phyloP scores from a whole-genome alignment of 1,140 invertebrate genomes.

The Drosophila sucinea region DNA sequence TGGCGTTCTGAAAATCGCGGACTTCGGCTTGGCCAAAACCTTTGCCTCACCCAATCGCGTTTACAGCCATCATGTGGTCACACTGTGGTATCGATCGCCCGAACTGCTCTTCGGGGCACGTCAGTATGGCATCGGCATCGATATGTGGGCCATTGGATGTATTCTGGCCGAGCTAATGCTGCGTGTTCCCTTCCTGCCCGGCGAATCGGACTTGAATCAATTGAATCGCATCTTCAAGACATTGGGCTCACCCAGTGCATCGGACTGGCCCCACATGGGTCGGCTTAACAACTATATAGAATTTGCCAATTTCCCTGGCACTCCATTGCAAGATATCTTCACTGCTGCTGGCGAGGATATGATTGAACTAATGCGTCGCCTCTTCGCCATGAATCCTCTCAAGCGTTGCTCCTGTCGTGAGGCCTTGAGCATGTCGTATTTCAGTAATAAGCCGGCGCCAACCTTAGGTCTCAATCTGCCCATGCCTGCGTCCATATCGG shows the following conservation, averaged over 20 bases:
- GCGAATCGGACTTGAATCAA: constrained; percentile 98
- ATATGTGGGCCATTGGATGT: constrained; percentile 99
- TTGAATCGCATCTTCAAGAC: constrained; percentile 97
- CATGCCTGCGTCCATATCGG: constrained; percentile 85
- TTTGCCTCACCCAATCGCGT: constrained; percentile 98
- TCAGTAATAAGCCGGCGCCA: constrained; percentile 94
- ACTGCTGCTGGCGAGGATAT: constrained; percentile 98
- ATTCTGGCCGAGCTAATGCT: constrained; percentile 98
- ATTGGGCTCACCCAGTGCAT: constrained; percentile 94
- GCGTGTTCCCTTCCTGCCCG: constrained; percentile 96
- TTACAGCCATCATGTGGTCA: constrained; percentile 99
- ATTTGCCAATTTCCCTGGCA: constrained; percentile 94
- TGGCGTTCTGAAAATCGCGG: constrained; percentile 97
- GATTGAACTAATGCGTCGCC: constrained; percentile 90
- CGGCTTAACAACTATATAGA: constrained; percentile 95
- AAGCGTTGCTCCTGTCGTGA: constrained; percentile 92
- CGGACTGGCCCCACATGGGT: constrained; percentile 95
- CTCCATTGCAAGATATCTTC: constrained; percentile 95
- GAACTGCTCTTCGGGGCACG: constrained; percentile 98
- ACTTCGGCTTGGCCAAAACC: constrained; percentile 99
- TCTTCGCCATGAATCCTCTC: constrained; percentile 94
- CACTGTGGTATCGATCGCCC: constrained; percentile 96
- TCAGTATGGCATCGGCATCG: constrained; percentile 97
- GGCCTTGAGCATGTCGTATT: constrained; percentile 92
- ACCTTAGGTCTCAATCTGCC: constrained; percentile 93